Evolutionary conservation across 1,140 invertebrate genomes (phyloP), one percentile per base, ranked within the genome.

Genomic region (Drosophila nikananu): DNA sequence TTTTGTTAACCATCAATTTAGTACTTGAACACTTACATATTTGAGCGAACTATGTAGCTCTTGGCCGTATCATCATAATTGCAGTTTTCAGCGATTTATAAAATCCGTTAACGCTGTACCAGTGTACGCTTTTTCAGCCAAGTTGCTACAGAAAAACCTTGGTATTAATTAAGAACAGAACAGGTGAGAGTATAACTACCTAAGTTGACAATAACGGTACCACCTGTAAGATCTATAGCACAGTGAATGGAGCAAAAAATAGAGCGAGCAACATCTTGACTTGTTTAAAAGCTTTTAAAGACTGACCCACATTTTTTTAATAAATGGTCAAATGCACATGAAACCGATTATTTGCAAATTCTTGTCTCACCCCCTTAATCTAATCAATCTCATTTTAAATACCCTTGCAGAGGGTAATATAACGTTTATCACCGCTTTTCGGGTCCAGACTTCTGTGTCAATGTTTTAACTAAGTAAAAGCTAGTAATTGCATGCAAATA

Each of bases 41-140:
- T 27, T 3, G 0, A 19, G 5, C 6, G 1, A 17, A 32, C 6
- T 32, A 21, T 17, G 7, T 17, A 23, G 51, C 27, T 21, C 7
- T 54, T 21, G 54, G 54, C 0, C 54, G 32, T 23, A 55, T 55
- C 54, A 55, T 55, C 54, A 55, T 55, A 37, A 55, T 12, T 55
- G 54, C 54, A 12, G 54, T 39, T 12, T 55, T 55, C 15, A 55
- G 21, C 0, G 21, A 55, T 5, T 23, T 5, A 39, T 23, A 2
- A 37, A 21, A 54, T 15, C 13, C 13, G 4, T 21, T 54, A 32
- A 54, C 35, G 12, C 2, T 17, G 5, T 17, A 10, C 52, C 52
- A 54, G 19, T 35, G 32, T 17, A 54, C 30, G 30, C 19, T 55
- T 6, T 7, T 23, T 37, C 52, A 55, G 32, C 19, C 32, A 55